Conservation (phyloP, 2,113 vertebrate genomes). For the Sminthopsis crassicaudata region DNA sequence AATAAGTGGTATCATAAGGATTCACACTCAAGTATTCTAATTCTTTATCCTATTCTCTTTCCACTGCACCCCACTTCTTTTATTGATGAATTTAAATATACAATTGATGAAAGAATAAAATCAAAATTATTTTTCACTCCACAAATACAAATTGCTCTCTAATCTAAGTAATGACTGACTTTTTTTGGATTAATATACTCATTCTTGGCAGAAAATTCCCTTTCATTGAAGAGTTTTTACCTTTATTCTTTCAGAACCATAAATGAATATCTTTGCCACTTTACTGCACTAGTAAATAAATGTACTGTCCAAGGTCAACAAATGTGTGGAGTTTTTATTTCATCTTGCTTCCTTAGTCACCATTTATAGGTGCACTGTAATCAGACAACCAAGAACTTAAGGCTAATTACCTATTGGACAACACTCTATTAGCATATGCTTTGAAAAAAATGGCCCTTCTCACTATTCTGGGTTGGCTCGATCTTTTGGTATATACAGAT, state of each 20-base stretch:
- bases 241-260: not conserved
- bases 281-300: accelerated
- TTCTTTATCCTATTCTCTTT: not conserved
- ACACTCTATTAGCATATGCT: too few relatives aligned
- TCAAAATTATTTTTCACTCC: not conserved
- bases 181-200: not conserved
- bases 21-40: not conserved
- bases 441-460: too few relatives aligned
- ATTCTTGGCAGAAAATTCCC: not conserved
- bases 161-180: not conserved
- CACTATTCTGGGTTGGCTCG: too few relatives aligned
- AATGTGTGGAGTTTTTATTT: constrained; percentile 52
- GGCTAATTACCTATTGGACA: too few relatives aligned
- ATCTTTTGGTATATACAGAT: too few relatives aligned
- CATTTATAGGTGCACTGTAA: too few relatives aligned
- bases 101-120: not conserved
- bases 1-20: not conserved
- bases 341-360: constrained; percentile 53
- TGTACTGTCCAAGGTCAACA: constrained; percentile 21
- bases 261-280: not conserved
- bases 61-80: not conserved
- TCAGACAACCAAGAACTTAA: too few relatives aligned
- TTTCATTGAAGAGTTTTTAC: not conserved
- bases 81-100: not conserved
- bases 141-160: not conserved